A percentile compares a stretch with the other conserved stretches of the same genome.
These are phyloP conservation scores for Lateolabrax maculatus DNA, from an alignment of 2,797 vertebrate genomes.

Conservation along the genomic window DNA sequence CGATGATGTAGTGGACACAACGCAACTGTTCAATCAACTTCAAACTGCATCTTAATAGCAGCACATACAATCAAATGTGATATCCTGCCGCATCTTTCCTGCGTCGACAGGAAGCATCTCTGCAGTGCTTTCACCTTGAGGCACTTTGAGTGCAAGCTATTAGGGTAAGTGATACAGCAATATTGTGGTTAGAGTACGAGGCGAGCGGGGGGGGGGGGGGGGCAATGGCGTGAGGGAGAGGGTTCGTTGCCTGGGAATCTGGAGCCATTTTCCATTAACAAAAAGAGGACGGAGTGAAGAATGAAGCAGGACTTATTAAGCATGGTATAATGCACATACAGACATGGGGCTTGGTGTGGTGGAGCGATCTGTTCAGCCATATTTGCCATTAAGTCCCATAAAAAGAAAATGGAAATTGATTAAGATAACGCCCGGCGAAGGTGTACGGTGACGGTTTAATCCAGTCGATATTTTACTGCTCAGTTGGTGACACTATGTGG, in stretches of 20 bases:
- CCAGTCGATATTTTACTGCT: constrained; percentile 2
- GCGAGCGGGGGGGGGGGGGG: background rate
- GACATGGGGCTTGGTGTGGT: background rate
- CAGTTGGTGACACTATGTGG: constrained; percentile 12
- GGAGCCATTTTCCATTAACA: constrained; percentile 60
- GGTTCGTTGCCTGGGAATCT: constrained; percentile 31
- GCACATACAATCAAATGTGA: background rate
- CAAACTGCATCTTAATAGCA: constrained; percentile 2
- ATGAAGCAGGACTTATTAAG: constrained; percentile 37
- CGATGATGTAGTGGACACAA: constrained; percentile 15
- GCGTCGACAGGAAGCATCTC: constrained; percentile 50
- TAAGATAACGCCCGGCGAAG: background rate
- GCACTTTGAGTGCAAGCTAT: constrained; percentile 61
- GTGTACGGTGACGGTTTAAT: constrained; percentile 7
- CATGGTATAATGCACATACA: constrained; percentile 39
- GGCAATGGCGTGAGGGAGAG: constrained; percentile 13
- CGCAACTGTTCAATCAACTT: constrained; percentile 30
- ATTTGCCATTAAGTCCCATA: too few species aligned
- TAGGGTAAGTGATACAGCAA: constrained; percentile 76
- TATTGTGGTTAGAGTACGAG: constrained; percentile 63
- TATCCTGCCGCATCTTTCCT: background rate
- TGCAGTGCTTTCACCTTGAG: constrained; percentile 55
- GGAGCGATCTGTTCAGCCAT: too few species aligned
- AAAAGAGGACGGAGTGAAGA: constrained; percentile 40
- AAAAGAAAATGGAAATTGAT: constrained; percentile 18